Evolutionary conservation across 2,113 vertebrate genomes (phyloP).

Genomic region (Motacilla alba): DNA sequence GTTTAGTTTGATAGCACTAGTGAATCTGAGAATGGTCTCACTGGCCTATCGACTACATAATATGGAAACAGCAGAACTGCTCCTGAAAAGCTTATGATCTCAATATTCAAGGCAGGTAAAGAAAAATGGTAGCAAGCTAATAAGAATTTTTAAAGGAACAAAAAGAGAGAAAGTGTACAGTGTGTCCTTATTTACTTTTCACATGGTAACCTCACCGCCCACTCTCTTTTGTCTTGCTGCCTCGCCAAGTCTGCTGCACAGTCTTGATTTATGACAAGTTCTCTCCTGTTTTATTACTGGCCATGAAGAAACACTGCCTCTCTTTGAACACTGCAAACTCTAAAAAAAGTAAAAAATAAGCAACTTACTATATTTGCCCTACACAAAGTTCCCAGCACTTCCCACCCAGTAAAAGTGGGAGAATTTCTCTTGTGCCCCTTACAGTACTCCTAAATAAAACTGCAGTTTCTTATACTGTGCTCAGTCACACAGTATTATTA

Average conservation of each 20-base stretch:
- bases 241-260: not conserved
- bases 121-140: not conserved
- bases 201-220: not conserved
- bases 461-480: not conserved
- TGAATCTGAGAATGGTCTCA: not conserved
- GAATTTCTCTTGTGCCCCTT: not conserved
- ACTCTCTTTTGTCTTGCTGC: constrained; percentile 13
- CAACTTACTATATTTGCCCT: not conserved
- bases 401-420: not conserved
- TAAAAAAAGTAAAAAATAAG: not conserved
- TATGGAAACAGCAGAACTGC: not conserved
- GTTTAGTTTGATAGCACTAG: not conserved
- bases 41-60: rapidly evolving
- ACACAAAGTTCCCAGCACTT: not conserved
- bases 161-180: not conserved
- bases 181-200: constrained; percentile 35
- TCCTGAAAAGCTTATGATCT: not conserved
- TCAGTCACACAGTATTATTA: constrained; percentile 14
- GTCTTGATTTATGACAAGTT: constrained; percentile 40
- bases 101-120: not conserved
- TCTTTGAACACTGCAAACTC: not conserved
- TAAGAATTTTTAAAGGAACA: not conserved
- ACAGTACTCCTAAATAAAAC: not conserved
- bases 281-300: not conserved
- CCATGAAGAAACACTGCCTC: not conserved